Percentiles rank a stretch among this genome's conserved stretches.
These are phyloP conservation scores for Dicrostonyx torquatus DNA, from an alignment of 2,797 vertebrate species.

Conservation along the genomic window DNA sequence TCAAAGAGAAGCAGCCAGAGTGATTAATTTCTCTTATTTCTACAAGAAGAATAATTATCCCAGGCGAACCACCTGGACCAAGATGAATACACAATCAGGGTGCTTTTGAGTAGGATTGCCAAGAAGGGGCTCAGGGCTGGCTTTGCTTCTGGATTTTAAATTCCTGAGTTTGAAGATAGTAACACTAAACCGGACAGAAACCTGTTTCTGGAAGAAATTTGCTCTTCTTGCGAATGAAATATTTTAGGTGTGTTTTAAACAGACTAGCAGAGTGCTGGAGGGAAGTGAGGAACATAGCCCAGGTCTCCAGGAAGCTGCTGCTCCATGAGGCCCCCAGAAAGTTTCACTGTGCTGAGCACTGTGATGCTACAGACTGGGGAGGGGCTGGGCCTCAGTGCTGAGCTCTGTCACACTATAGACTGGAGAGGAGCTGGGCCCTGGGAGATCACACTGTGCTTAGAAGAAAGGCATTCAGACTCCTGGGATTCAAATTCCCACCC, in stretches of 20 bases:
- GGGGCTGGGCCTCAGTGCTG: neutral
- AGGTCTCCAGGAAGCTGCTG: neutral
- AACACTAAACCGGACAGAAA: constrained; percentile 12
- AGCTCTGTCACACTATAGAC: neutral
- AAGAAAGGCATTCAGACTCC: neutral
- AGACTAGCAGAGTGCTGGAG: accelerated
- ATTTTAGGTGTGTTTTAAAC: neutral
- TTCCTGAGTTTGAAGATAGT: constrained; percentile 13
- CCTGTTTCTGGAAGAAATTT: constrained; percentile 15
- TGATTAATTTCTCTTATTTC: constrained; percentile 68
- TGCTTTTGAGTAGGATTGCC: constrained; percentile 6
- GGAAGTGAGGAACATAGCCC: neutral
- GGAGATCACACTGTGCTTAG: neutral
- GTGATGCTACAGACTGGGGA: neutral
- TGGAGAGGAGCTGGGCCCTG: neutral
- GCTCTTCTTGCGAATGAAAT: neutral
- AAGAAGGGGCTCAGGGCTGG: neutral
- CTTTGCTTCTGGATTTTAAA: constrained; percentile 30
- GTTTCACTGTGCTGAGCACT: neutral
- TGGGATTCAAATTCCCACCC: neutral
- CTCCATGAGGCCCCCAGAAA: neutral
- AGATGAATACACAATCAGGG: constrained; percentile 48
- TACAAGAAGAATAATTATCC: constrained; percentile 56
- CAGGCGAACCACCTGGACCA: constrained; percentile 26
- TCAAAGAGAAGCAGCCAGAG: constrained; percentile 44